These are phyloP conservation scores for Paramormyrops kingsleyae DNA, from an alignment of 2,113 vertebrate species.

Conservation along the genomic window DNA sequence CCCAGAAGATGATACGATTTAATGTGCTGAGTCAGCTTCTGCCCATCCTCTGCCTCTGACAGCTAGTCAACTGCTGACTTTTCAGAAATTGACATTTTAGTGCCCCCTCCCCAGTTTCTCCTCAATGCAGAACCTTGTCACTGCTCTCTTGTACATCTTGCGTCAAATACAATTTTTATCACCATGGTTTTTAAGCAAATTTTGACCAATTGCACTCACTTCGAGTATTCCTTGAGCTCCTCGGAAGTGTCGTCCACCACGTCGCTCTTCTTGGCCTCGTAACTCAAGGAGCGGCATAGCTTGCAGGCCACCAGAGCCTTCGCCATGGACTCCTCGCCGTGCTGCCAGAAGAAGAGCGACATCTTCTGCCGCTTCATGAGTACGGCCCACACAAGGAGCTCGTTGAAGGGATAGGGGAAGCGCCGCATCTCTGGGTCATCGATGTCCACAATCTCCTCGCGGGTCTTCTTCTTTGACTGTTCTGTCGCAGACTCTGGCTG, in stretches of 20 bases:
- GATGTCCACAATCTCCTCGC: conserved; percentile 96
- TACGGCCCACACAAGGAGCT: conserved; percentile 93
- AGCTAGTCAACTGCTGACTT: neutral
- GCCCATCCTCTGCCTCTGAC: neutral
- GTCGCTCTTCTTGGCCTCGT: conserved; percentile 96
- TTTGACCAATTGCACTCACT: conserved; percentile 55
- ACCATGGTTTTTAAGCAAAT: neutral
- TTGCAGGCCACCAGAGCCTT: conserved; percentile 96
- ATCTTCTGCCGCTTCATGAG: conserved; percentile 98
- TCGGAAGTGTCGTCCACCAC: conserved; percentile 94
- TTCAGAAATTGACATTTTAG: neutral
- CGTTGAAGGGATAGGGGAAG: conserved; percentile 95
- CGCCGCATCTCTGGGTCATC: conserved; percentile 91
- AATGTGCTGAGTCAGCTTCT: neutral
- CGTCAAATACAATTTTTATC: neutral
- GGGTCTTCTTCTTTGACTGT: conserved; percentile 89
- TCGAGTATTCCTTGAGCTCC: conserved; percentile 91
- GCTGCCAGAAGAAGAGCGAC: conserved; percentile 98
- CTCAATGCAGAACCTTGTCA: neutral
- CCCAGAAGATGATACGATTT: neutral
- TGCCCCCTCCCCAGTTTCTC: neutral
- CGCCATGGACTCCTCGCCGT: conserved; percentile 97
- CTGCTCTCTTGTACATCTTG: neutral
- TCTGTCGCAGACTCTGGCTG: conserved; percentile 62
- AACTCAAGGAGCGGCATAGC: conserved; percentile 89